A percentile compares a stretch with the other conserved stretches of the same genome.
Conservation (phyloP, 2,888 invertebrate species). For the Malthinus flaveolus region DNA sequence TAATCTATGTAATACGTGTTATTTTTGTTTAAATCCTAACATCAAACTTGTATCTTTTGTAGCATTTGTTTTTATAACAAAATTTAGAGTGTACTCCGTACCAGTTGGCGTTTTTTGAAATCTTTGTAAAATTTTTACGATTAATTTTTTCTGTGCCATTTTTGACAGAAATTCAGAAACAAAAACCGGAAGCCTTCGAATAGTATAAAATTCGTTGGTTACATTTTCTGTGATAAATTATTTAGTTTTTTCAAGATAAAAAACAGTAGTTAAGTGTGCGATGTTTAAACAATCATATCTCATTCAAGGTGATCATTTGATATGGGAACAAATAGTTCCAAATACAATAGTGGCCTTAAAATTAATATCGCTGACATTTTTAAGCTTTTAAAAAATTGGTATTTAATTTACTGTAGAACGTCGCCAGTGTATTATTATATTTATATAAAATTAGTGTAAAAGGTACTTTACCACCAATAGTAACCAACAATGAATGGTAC, state of each 20-base stretch:
- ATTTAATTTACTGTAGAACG: conserved; percentile 33
- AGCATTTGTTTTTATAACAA: not conserved
- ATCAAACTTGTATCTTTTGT: too few species aligned
- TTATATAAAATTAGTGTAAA: conserved; percentile 1
- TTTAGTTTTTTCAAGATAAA: conserved; percentile 16
- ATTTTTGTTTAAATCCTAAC: too few species aligned
- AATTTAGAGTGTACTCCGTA: not conserved
- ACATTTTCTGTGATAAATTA: conserved; percentile 27
- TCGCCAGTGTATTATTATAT: conserved; percentile 11
- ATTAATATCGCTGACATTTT: conserved; percentile 34
- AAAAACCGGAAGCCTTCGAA: too few species aligned
- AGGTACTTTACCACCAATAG: not conserved
- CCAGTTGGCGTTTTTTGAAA: not conserved
- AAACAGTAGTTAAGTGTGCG: conserved; percentile 17
- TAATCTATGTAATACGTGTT: not conserved
- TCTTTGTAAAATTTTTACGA: too few species aligned
- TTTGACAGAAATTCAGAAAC: not conserved
- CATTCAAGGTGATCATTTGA: conserved; percentile 35
- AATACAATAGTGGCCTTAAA: conserved; percentile 42
- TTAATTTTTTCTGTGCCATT: not conserved
- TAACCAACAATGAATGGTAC: conserved; percentile 1
- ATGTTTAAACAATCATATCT: conserved; percentile 39
- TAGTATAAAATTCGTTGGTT: not conserved
- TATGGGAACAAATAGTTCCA: conserved; percentile 37
- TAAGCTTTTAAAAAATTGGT: conserved; percentile 29